Evolutionary conservation across 2,797 vertebrate genomes (phyloP), one percentile per base, ranked within the genome.

Genomic region (Garrulus glandarius): DNA sequence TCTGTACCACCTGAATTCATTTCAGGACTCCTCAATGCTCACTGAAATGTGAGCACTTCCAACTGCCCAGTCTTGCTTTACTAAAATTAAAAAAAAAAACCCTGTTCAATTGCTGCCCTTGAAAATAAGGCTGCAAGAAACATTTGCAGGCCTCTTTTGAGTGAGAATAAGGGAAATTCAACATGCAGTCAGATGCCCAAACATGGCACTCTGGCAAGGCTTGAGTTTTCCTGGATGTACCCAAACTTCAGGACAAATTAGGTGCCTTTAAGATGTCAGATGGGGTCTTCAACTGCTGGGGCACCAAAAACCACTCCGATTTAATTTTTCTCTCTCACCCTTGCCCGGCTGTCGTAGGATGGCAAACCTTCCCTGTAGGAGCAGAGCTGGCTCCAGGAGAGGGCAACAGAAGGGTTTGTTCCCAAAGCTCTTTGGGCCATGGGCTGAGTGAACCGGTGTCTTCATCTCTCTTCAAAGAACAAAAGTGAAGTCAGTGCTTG

Each of bases 401-500:
- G 16, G 15, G 10, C 34, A 84, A 50, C 8, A 41, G 34, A 44
- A 71, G 15, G 15, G 12, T 17, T 52, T 20, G 2, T 46, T 64
- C 39, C 53, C 41, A 87, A 50, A 75, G 43, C 13, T 52, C 56
- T 76, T 52, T 29, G 56, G 63, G 30, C 17, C 43, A 16, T 15
- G 13, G 9, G 32, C 27, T 49, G 68, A 64, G 23, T 0, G 2
- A 89, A 68, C 2, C 2, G 2, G 9, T 26, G 18, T 22, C 59
- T 83, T 70, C 63, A 18, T 34, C 47, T 69, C 47, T 56, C 27
- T 78, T 64, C 57, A 53, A 71, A 87, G n/a, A 65, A n/a, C 17
- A 68, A 30, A 36, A 60, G 1, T 22, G 39, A 78, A 57, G 24
- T 21, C 36, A 36, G 32, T 47, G 26, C 21, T 67, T 32, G 52